These are phyloP conservation scores for Andrena chrysosceles DNA, from an alignment of 2,888 invertebrate species.

Conservation along the genomic window DNA sequence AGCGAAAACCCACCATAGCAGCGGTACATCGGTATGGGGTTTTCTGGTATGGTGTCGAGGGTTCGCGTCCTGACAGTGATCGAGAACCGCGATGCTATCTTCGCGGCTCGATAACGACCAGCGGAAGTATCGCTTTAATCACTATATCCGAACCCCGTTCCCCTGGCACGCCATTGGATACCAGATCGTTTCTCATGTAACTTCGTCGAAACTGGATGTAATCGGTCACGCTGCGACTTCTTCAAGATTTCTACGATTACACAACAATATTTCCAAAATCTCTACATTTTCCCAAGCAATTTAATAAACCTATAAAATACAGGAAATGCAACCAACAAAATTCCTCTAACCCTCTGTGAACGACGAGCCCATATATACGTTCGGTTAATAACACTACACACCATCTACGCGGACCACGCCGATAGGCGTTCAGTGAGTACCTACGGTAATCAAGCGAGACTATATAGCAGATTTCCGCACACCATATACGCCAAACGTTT, in stretches of 20 bases:
- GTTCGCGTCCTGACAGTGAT: slow-evolving; percentile 78
- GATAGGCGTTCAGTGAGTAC: no score
- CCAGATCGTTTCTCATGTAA: slow-evolving; percentile 59
- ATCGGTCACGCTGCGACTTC: slow-evolving; percentile 14
- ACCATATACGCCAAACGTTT: no score
- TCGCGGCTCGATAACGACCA: slow-evolving; percentile 78
- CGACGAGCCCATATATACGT: no score
- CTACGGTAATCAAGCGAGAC: no score
- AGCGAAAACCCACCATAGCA: slow-evolving; percentile 27
- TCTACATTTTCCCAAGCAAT: neutral
- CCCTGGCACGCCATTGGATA: slow-evolving; percentile 61
- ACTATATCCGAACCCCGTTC: slow-evolving; percentile 79
- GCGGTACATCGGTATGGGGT: slow-evolving; percentile 60
- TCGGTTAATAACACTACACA: no score
- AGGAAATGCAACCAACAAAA: no score
- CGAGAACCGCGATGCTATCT: slow-evolving; percentile 80
- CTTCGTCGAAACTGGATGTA: slow-evolving; percentile 19
- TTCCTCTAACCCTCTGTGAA: no score
- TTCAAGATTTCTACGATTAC: neutral
- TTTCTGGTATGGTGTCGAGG: slow-evolving; percentile 63
- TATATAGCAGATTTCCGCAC: no score
- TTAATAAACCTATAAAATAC: no score
- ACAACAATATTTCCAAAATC: neutral
- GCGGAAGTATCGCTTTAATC: slow-evolving; percentile 83
- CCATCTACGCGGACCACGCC: no score